Evolutionary conservation across 2,888 invertebrate species (phyloP).

Genomic region (Sthenelais limicola): DNA sequence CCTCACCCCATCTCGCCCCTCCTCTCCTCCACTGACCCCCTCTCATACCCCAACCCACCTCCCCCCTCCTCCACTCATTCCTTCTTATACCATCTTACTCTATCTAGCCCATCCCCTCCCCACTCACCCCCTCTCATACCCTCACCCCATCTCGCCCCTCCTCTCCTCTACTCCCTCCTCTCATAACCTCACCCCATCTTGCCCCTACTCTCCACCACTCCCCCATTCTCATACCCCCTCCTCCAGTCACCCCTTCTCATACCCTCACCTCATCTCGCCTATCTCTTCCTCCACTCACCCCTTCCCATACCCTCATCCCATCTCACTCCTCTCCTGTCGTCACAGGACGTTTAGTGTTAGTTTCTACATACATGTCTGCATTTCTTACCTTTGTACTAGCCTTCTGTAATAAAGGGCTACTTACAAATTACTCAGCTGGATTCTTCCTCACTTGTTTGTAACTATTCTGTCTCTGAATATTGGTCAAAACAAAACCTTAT

Average conservation of each 20-base stretch:
- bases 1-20: neutral
- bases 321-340: neutral
- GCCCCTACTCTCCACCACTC: neutral
- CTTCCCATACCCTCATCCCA: neutral
- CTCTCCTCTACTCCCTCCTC: neutral
- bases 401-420: no score
- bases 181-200: neutral
- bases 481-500: no score
- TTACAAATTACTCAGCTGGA: no score
- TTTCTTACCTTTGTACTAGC: no score
- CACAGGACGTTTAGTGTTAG: no score
- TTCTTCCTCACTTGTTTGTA: no score
- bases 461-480: no score
- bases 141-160: neutral
- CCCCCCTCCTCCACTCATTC: neutral
- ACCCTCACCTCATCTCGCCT: constrained; percentile 7
- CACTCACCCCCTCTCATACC: neutral
- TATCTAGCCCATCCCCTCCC: neutral
- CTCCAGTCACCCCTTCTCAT: neutral
- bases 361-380: neutral
- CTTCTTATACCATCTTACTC: neutral
- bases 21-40: constrained; percentile 1
- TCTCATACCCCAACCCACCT: neutral
- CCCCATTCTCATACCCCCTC: neutral
- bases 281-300: neutral